phyloP scores from a whole-genome alignment of 2,113 vertebrate genomes.

The Forbesichthys agassizii region DNA sequence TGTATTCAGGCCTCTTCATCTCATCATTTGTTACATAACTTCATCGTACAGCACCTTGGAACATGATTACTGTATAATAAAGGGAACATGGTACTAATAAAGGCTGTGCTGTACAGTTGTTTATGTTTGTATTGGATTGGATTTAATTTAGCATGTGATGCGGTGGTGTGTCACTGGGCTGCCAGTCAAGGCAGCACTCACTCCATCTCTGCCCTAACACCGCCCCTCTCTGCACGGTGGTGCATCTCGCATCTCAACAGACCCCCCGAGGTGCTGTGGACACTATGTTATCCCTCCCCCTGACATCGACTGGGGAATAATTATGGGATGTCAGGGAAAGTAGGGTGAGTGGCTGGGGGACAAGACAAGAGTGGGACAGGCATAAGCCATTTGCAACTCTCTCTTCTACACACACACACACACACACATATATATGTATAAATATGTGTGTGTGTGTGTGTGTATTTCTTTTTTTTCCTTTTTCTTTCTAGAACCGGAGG shows the following conservation, averaged over 20 bases:
- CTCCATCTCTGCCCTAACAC: too few relatives aligned
- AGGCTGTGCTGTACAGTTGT: neutral
- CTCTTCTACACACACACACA: neutral
- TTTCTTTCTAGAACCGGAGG: neutral
- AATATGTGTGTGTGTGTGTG: too few relatives aligned
- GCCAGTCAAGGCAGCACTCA: too few relatives aligned
- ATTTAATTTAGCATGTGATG: too few relatives aligned
- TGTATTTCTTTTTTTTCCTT: constrained; percentile 13
- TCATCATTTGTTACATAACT: too few relatives aligned
- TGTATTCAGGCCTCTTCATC: too few relatives aligned
- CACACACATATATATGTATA: too few relatives aligned
- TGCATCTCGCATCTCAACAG: constrained; percentile 31
- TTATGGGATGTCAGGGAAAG: constrained; percentile 55
- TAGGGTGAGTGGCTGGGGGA: constrained; percentile 36
- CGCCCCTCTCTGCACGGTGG: neutral
- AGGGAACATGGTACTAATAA: too few relatives aligned
- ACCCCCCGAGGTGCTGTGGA: constrained; percentile 16
- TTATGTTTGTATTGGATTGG: too few relatives aligned
- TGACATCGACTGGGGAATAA: constrained; percentile 45
- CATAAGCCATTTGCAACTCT: constrained; percentile 44
- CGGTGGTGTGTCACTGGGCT: too few relatives aligned
- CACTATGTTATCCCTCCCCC: constrained; percentile 35
- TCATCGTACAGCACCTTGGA: too few relatives aligned
- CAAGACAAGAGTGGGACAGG: neutral
- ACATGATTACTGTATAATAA: too few relatives aligned